A percentile compares a stretch with the other conserved stretches of the same genome.
Evolutionary conservation across 2,797 vertebrate species (phyloP).

Genomic region (Danio aesculapii): DNA sequence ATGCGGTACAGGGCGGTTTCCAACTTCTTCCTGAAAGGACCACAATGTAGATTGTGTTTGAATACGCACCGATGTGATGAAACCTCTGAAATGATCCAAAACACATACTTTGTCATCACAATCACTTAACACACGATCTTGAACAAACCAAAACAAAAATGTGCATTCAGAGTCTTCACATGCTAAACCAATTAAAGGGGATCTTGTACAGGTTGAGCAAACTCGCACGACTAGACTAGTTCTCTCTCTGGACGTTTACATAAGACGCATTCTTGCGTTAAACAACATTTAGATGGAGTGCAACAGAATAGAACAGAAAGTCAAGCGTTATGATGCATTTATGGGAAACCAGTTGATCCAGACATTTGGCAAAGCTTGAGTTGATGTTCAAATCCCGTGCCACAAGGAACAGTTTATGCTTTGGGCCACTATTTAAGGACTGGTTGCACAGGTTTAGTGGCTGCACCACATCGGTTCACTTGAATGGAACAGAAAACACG

Average conservation of each 20-base stretch:
- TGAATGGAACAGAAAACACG: slow-evolving; percentile 1
- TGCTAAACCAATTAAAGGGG: neutral
- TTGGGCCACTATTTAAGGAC: slow-evolving; percentile 49
- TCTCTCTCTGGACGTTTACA: slow-evolving; percentile 13
- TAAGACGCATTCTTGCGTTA: neutral
- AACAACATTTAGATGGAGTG: neutral
- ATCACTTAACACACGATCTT: slow-evolving; percentile 17
- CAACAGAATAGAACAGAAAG: slow-evolving; percentile 1
- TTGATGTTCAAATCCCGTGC: slow-evolving; percentile 30
- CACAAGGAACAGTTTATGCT: slow-evolving; percentile 52
- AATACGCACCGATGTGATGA: neutral
- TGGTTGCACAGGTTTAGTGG: slow-evolving; percentile 55
- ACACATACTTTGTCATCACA: neutral
- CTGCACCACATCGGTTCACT: neutral
- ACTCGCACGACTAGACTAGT: neutral
- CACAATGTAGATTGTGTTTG: slow-evolving; percentile 2
- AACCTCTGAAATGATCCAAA: neutral
- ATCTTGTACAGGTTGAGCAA: neutral
- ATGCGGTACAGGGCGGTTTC: slow-evolving; percentile 48
- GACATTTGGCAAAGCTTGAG: slow-evolving; percentile 10
- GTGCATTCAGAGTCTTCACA: neutral
- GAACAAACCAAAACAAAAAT: slow-evolving; percentile 17
- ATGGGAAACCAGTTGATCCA: neutral
- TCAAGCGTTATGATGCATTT: neutral
- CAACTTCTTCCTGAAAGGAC: slow-evolving; percentile 27